Evolutionary conservation across 2,113 vertebrate species (phyloP), one percentile per base, ranked within the genome.

Genomic region (Gyps fulvus): DNA sequence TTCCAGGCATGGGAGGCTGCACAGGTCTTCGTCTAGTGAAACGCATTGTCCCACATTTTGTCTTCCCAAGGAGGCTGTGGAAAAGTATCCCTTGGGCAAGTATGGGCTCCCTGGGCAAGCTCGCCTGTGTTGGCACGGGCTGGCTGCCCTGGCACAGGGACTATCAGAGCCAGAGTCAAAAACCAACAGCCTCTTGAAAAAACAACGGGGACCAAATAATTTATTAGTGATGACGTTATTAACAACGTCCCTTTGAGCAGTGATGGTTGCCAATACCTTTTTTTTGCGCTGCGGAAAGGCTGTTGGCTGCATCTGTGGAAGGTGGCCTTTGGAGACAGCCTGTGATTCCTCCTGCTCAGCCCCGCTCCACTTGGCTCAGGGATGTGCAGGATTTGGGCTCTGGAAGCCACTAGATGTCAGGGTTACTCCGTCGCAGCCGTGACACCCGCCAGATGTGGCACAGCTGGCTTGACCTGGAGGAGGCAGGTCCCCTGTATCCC

Each of bases 351-450:
- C 34, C 47, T 62, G 65, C 61, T 21, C 55, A 32, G 15, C 32
- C 61, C 52, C 0, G 2, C 73, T 43, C 23, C 0, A 0, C 23
- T 72, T 13, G 0, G 70, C 72, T 61, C 1, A 0, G 13, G 71
- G 11, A 8, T 19, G 55, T 13, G 43, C 72, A 16, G 81, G 42
- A n/a, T 67, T 25, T 2, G 13, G 95, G 87, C 69, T 93, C 65
- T 72, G 73, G 81, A 31, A 52, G 74, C 93, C 97, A 72, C 91
- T 97, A 97, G 97, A 81, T 95, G 97, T 95, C 97, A 97, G 91
- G 74, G 95, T 97, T 93, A 88, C 94, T 92, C 96, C 0, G 23
- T 74, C 9, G 1, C 54, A 95, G 65, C 58, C 0, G 0, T 20
- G 54, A 6, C 86, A 34, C 18, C 32, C 0, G 0, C 67, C 90